A percentile compares a stretch with the other conserved stretches of the same genome.
Evolutionary conservation across 2,888 invertebrate species (phyloP).

Genomic region (Sycophila texana): DNA sequence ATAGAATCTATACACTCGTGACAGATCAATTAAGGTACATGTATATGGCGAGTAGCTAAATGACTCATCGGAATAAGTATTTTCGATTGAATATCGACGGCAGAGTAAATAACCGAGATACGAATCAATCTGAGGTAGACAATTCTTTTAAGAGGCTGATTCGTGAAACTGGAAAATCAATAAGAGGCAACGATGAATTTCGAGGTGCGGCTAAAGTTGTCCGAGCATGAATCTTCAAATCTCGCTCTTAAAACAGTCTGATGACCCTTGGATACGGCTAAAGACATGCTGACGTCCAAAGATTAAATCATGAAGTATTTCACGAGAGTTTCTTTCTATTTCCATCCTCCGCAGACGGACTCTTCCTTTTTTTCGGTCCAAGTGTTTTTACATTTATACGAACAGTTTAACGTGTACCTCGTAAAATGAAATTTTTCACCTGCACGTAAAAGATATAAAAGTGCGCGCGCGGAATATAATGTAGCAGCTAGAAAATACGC

Average conservation of each 20-base stretch:
- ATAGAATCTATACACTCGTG: no score
- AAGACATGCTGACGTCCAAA: conserved; percentile 50
- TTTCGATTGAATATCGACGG: conserved; percentile 2
- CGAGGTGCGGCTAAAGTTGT: conserved; percentile 38
- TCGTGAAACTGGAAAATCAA: conserved; percentile 44
- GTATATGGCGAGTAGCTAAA: no score
- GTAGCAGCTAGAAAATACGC: not conserved
- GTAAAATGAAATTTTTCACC: not conserved
- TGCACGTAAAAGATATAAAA: not conserved
- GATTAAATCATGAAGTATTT: conserved; percentile 48
- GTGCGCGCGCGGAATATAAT: no score
- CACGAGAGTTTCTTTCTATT: conserved; percentile 37
- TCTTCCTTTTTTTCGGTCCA: not conserved
- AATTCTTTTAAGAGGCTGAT: conserved; percentile 16
- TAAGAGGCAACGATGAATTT: conserved; percentile 12
- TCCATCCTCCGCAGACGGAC: conserved; percentile 5
- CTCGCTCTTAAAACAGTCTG: conserved; percentile 40
- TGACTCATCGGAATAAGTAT: conserved; percentile 8
- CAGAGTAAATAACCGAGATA: conserved; percentile 22
- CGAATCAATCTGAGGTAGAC: not conserved
- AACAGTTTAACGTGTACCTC: not conserved
- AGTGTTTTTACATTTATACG: not conserved
- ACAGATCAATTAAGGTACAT: no score
- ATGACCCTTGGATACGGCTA: conserved; percentile 38
- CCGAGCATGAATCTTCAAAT: conserved; percentile 48